These are phyloP conservation scores for Lichenostomus cassidix DNA, from an alignment of 2,113 vertebrate genomes.

Conservation along the genomic window DNA sequence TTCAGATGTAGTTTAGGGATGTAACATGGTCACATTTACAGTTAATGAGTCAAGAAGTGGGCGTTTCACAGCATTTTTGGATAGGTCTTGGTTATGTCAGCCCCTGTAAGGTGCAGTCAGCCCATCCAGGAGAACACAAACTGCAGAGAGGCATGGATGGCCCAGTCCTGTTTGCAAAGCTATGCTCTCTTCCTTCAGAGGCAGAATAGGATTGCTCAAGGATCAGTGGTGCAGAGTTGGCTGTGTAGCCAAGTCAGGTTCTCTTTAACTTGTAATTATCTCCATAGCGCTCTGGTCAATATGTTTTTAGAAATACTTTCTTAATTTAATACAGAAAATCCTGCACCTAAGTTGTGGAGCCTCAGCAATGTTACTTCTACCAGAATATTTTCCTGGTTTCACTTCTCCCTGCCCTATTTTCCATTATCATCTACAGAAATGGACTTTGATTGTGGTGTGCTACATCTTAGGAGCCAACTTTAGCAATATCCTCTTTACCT, in stretches of 20 bases:
- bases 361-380: neutral
- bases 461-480: neutral
- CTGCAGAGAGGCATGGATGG: neutral
- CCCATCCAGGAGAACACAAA: neutral
- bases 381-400: neutral
- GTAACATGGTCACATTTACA: neutral
- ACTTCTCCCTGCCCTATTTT: neutral
- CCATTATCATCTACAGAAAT: neutral
- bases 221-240: neutral
- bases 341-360: neutral
- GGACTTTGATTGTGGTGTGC: neutral
- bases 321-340: neutral
- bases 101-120: neutral
- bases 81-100: neutral
- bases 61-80: neutral
- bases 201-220: neutral
- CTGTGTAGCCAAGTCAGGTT: neutral
- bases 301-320: neutral
- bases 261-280: neutral
- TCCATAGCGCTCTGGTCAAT: neutral
- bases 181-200: neutral
- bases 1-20: neutral
- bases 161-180: neutral
- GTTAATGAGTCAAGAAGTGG: neutral
- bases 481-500: neutral